Evolutionary conservation across 2,797 vertebrate species (phyloP), one percentile per base, ranked within the genome.

Genomic region (Sebastes diaconus): DNA sequence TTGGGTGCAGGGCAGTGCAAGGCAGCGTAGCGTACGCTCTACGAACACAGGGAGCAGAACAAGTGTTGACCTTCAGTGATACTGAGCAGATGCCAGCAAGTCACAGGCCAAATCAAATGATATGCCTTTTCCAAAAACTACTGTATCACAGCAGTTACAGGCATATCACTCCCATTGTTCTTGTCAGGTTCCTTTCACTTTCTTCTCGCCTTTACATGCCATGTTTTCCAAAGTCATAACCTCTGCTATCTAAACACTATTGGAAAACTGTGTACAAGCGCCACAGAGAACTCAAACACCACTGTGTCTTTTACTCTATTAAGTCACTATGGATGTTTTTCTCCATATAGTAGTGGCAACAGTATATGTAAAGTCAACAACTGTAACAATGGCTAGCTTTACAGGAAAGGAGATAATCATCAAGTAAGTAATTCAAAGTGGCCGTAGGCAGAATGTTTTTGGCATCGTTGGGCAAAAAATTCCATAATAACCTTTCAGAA

Each of bases 341-440:
- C 79, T 81, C 32, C 70, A 42, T 75, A 64, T 73, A 84, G 6
- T 11, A 34, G 52, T 75, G 77, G 36, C 36, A 2, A 36, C 82
- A 74, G 77, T 79, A 83, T 24, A 78, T 80, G 74, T 72, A 63
- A 76, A 69, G 68, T 81, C 89, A 88, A 88, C 84, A 84, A 79
- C 65, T 86, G 84, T 42, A 93, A 92, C 89, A 95, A 92, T 90
- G 80, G 69, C 42, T 80, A 63, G 79, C 79, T 89, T 91, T 81
- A 83, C 79, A 88, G 81, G 90, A 92, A 90, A 71, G 66, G 54
- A 90, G 86, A 93, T 94, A 90, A 80, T 84, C 71, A 93, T 92
- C 76, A 30, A 87, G 77, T 75, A 87, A 83, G 86, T 90, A 63
- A 92, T 92, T 93, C 68, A 70, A 88, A 73, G 46, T 50, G 46